Base-by-base conservation (phyloP, 2,888 invertebrate species). In the Plagiodera versicolora region DNA sequence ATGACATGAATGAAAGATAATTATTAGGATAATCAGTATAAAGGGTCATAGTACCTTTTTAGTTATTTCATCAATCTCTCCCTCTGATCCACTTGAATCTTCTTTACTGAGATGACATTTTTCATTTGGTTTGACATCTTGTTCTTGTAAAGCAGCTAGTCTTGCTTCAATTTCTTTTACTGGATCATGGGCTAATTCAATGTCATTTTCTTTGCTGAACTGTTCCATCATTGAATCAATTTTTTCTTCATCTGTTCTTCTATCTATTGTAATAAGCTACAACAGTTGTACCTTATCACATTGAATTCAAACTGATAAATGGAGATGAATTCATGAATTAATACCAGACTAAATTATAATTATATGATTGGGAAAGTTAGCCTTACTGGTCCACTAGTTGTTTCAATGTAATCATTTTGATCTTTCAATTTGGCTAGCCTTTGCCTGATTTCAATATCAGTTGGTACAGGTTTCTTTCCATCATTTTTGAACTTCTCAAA, bases 371-470 rank as follows among this genome's bases (percentile, higher is more conserved):
- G 16, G 24, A 44, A 39, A 0, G n/a, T 17, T 32, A 44, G 35
- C 70, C 72, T 68, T 69, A 78, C 78, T 39, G 66, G 64, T 71
- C 75, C 77, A 49, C 72, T 76, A 53, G 78, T 75, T 47, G 72
- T 77, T 69, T 77, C 75, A 6, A 77, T 77, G 67, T 79, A 77
- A 58, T 75, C 67, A 66, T 78, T 75, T 62, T 85, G 81, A 58
- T 87, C 89, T 77, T 86, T 89, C n/a, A 93, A 79, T 70, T 85
- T 84, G 1, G 88, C 87, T 46, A 92, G 77, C 71, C 91, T 81
- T 56, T 81, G 78, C 61, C 85, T 83, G 65, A 92, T 82, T 72
- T 91, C 89, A 32, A 83, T 84, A 72, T 89, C 87, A 18, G 85
- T 83, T 39, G 84, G 81, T 44, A 84, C 81, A 10, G 74, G 68